These are phyloP conservation scores for Tetramorium parvispinum DNA, from an alignment of 1,140 invertebrate genomes.

Conservation along the genomic window DNA sequence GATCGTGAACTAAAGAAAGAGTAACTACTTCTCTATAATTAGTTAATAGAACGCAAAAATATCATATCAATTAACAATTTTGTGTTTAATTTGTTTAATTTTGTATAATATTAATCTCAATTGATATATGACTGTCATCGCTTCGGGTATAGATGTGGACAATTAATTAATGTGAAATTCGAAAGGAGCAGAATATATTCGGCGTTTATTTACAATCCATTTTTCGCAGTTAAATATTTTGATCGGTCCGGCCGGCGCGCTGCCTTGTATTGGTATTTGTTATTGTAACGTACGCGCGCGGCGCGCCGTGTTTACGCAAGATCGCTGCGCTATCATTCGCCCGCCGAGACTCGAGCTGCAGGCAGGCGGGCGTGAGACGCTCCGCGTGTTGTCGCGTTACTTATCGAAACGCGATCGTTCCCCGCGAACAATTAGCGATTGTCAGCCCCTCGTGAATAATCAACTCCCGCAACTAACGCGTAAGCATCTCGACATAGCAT, in stretches of 20 bases:
- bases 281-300: neutral
- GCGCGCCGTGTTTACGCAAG: neutral
- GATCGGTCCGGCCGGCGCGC: neutral
- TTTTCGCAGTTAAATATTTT: neutral
- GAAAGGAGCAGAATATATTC: neutral
- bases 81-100: neutral
- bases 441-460: constrained; percentile 5
- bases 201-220: neutral
- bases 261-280: neutral
- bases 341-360: neutral
- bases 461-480: neutral
- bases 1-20: neutral
- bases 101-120: neutral
- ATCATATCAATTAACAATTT: neutral
- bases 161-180: neutral
- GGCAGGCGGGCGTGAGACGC: neutral
- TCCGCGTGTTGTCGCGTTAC: constrained; percentile 8
- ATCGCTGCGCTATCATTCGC: neutral
- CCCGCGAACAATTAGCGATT: constrained; percentile 12
- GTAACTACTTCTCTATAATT: neutral
- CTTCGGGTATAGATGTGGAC: neutral
- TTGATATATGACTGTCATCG: too few relatives aligned
- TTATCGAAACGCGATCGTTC: constrained; percentile 15
- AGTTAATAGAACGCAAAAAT: neutral
- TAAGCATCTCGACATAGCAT: neutral